Percentiles rank a stretch among this genome's conserved stretches.
Evolutionary conservation across 2,113 vertebrate species (phyloP).

Genomic region (human): GRCh38 chr4:15965001-15965500

Average conservation of each 20-base stretch:
- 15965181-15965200: not conserved
- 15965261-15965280: not conserved
- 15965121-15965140: not conserved
- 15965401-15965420: not conserved
- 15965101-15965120: not conserved
- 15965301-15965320: not conserved
- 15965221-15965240: too few species aligned
- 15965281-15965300: not conserved
- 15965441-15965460: not conserved
- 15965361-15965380: not conserved
- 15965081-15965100: not conserved
- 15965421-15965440: not conserved
- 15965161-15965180: not conserved
- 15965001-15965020: not conserved
- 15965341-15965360: not conserved
- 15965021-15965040: not conserved
- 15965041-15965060: not conserved
- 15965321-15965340: not conserved
- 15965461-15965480: not conserved
- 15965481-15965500: not conserved
- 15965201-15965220: not conserved
- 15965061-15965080: not conserved
- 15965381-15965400: too few species aligned
- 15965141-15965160: not conserved
- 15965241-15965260: not conserved